A percentile compares a stretch with the other conserved stretches of the same genome.
phyloP scores from a whole-genome alignment of 2,113 vertebrate species.

The Lutjanus erythropterus region DNA sequence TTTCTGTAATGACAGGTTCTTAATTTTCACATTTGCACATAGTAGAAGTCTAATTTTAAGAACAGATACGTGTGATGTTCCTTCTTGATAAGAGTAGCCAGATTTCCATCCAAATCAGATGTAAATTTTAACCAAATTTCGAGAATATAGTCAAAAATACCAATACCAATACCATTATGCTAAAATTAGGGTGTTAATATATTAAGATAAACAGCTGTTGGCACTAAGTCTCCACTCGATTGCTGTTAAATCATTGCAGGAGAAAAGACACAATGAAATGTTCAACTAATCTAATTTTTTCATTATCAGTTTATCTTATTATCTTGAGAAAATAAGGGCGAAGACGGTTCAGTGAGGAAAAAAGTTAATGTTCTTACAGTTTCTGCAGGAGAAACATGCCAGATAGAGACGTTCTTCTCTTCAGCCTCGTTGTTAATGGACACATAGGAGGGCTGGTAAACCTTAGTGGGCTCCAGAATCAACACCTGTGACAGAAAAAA shows the following conservation, averaged over 20 bases:
- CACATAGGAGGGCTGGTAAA: slow-evolving; percentile 95
- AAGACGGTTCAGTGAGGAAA: background rate
- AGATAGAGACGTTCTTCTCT: slow-evolving; percentile 93
- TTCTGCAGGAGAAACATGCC: slow-evolving; percentile 93
- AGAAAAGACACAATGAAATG: too few species aligned
- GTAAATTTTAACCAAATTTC: background rate
- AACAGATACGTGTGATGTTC: background rate
- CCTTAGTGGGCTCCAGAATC: slow-evolving; percentile 93
- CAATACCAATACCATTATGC: too few species aligned
- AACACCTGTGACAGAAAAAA: slow-evolving; percentile 87
- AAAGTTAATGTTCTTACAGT: slow-evolving; percentile 80
- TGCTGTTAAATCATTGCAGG: too few species aligned
- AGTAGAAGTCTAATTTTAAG: background rate
- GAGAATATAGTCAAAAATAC: too few species aligned
- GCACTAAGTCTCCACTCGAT: background rate
- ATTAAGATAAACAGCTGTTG: background rate
- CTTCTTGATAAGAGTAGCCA: background rate
- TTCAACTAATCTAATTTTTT: too few species aligned
- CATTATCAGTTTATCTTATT: background rate
- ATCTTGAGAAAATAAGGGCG: background rate
- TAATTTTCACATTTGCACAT: background rate
- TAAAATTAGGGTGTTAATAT: too few species aligned
- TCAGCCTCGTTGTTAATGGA: slow-evolving; percentile 95
- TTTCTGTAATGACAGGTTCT: slow-evolving; percentile 84
- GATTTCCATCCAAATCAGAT: background rate